Evolutionary conservation across 2,888 invertebrate species (phyloP).

Genomic region (Pediacus dermestoides): DNA sequence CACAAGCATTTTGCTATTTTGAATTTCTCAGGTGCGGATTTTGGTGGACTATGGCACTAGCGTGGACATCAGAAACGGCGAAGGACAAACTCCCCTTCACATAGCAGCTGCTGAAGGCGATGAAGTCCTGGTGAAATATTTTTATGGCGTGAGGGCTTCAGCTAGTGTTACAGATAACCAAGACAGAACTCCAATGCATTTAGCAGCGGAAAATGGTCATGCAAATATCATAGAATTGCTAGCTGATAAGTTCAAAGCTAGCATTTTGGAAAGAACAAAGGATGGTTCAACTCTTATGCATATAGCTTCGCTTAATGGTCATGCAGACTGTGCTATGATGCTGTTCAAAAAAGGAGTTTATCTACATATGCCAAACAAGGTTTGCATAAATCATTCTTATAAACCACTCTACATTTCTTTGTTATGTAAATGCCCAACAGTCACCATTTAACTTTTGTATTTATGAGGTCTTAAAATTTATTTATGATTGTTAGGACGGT

Average conservation of each 20-base stretch:
- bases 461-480: not conserved
- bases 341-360: slow-evolving; percentile 98
- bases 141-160: slow-evolving; percentile 91
- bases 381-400: slow-evolving; percentile 34
- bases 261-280: slow-evolving; percentile 92
- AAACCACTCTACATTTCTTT: slow-evolving; percentile 11
- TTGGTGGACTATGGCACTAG: slow-evolving; percentile 89
- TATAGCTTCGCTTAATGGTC: slow-evolving; percentile 94
- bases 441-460: no score
- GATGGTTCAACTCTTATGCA: slow-evolving; percentile 99
- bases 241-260: slow-evolving; percentile 96
- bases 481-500: slow-evolving; percentile 65
- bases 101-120: slow-evolving; percentile 96
- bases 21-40: slow-evolving; percentile 59
- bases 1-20: not conserved
- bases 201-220: slow-evolving; percentile 97
- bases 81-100: slow-evolving; percentile 93
- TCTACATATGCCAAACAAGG: slow-evolving; percentile 98
- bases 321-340: slow-evolving; percentile 97
- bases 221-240: slow-evolving; percentile 92
- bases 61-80: slow-evolving; percentile 89
- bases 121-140: slow-evolving; percentile 89
- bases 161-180: slow-evolving; percentile 93
- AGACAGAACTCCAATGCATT: slow-evolving; percentile 95
- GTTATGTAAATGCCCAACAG: slow-evolving; percentile 24